Evolutionary conservation across 1,140 invertebrate genomes (phyloP).

Genomic region (Cotesia typhae): DNA sequence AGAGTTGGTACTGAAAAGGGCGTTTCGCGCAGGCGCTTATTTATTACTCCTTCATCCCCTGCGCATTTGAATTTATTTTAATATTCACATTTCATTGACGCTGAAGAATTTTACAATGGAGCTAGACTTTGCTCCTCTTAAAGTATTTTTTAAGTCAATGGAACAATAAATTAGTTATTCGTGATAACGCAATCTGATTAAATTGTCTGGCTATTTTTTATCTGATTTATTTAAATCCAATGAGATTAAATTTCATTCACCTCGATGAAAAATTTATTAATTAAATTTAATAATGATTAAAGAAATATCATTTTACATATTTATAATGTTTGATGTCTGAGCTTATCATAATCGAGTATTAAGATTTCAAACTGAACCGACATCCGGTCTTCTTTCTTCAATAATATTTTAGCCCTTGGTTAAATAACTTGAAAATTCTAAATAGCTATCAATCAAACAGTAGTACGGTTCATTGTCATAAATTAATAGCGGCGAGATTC

Average conservation of each 20-base stretch:
- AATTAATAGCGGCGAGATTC: slow-evolving; percentile 50
- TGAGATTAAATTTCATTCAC: no score
- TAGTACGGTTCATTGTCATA: slow-evolving; percentile 50
- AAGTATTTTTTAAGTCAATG: no score
- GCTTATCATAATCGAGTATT: slow-evolving; percentile 35
- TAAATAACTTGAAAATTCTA: slow-evolving; percentile 41
- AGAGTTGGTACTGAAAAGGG: slow-evolving; percentile 44
- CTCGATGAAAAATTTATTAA: no score
- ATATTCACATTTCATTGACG: slow-evolving; percentile 54
- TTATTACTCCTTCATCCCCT: slow-evolving; percentile 44
- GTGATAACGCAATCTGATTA: no score
- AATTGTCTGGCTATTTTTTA: no score
- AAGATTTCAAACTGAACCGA: slow-evolving; percentile 36
- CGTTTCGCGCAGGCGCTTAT: slow-evolving; percentile 62
- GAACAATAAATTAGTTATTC: no score
- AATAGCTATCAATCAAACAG: slow-evolving; percentile 55
- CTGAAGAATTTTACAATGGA: neutral
- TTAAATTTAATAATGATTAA: no score
- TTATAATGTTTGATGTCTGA: slow-evolving; percentile 12
- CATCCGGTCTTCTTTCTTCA: slow-evolving; percentile 43
- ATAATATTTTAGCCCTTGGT: slow-evolving; percentile 20
- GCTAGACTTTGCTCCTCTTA: neutral
- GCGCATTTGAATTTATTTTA: slow-evolving; percentile 48
- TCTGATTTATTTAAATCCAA: no score
- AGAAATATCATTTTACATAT: slow-evolving; percentile 10